These are phyloP conservation scores for Pitta sordida DNA, from an alignment of 2,113 vertebrate genomes.

Conservation along the genomic window DNA sequence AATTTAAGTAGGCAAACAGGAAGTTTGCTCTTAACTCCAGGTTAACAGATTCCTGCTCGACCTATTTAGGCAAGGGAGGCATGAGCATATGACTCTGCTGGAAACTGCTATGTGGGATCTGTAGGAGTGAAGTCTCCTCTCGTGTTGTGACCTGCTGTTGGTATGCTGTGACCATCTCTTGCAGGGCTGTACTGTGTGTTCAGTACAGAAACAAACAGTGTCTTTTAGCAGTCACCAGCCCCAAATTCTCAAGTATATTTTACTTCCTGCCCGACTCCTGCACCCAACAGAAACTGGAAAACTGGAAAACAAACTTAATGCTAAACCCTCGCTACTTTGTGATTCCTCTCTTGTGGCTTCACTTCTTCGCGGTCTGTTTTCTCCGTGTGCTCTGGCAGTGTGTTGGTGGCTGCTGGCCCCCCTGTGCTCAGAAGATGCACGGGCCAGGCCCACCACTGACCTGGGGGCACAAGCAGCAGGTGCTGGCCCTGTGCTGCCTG, in stretches of 20 bases:
- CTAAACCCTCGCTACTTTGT: no score
- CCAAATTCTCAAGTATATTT: not conserved
- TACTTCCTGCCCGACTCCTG: no score
- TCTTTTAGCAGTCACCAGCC: not conserved
- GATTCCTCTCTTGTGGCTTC: no score
- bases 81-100: accelerated
- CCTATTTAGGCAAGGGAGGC: not conserved
- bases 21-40: not conserved
- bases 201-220: not conserved
- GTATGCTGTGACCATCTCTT: no score
- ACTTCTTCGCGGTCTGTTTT: no score
- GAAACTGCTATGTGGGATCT: not conserved
- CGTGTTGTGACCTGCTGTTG: not conserved
- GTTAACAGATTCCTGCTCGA: not conserved
- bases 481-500: no score
- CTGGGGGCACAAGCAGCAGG: no score
- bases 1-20: not conserved
- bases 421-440: no score
- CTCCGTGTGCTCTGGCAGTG: no score
- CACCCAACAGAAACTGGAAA: not conserved
- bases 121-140: not conserved
- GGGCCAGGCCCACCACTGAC: no score
- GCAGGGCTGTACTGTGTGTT: not conserved
- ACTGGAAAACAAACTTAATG: not conserved
- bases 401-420: no score